Percentiles rank a stretch among this genome's conserved stretches.
Conservation (phyloP, 2,888 invertebrate genomes). For the Abrostola triplasia region DNA sequence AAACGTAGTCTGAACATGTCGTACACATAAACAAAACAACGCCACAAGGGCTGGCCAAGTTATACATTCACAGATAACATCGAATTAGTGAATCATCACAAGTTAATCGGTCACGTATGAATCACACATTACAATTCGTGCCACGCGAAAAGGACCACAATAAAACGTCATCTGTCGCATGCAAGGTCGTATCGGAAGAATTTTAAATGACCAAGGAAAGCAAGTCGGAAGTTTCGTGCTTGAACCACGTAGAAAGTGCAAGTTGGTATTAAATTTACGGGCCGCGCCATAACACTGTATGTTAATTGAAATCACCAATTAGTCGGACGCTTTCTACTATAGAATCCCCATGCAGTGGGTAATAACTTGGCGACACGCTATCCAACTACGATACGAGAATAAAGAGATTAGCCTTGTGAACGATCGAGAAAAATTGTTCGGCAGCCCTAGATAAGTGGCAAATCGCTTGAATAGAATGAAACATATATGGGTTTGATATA, state of each 20-base stretch:
- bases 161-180: slow-evolving; percentile 58
- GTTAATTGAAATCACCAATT: slow-evolving; percentile 81
- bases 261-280: slow-evolving; percentile 75
- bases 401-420: slow-evolving; percentile 43
- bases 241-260: slow-evolving; percentile 80
- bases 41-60: slow-evolving; percentile 34
- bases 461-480: too few relatives aligned
- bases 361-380: slow-evolving; percentile 69
- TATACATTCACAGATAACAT: slow-evolving; percentile 50
- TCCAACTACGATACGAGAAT: slow-evolving; percentile 44
- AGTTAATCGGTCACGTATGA: slow-evolving; percentile 70
- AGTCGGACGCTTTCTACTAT: slow-evolving; percentile 69
- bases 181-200: slow-evolving; percentile 61
- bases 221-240: slow-evolving; percentile 74
- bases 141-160: slow-evolving; percentile 70
- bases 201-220: slow-evolving; percentile 62
- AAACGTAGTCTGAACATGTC: slow-evolving; percentile 31
- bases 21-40: slow-evolving; percentile 34
- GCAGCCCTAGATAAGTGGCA: too few relatives aligned
- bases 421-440: slow-evolving; percentile 33
- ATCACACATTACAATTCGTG: slow-evolving; percentile 74
- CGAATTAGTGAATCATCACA: slow-evolving; percentile 67
- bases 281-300: slow-evolving; percentile 73
- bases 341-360: slow-evolving; percentile 67
- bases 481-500: too few relatives aligned